Conservation (phyloP, 1,140 invertebrate genomes). For the Polypedilum pembai region DNA sequence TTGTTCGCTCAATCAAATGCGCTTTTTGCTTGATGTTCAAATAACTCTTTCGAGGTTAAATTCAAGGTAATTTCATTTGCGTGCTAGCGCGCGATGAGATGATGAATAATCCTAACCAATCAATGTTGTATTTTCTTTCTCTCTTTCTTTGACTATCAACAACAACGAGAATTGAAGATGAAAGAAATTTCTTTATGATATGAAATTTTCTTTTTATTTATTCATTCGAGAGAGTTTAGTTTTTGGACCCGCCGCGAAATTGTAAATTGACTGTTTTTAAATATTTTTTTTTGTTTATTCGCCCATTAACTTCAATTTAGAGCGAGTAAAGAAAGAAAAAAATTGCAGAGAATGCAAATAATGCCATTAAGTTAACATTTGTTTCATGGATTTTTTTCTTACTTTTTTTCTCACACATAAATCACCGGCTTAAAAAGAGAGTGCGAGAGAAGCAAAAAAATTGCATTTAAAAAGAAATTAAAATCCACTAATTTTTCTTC, state of each 20-base stretch:
- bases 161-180: not conserved
- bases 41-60: not conserved
- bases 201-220: not conserved
- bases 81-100: not conserved
- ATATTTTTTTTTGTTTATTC: not conserved
- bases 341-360: conserved; percentile 26
- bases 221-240: not conserved
- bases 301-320: not conserved
- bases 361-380: conserved; percentile 24
- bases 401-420: conserved; percentile 25
- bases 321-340: not conserved
- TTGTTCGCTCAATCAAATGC: not conserved
- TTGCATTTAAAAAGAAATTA: conserved; percentile 27
- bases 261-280: not conserved
- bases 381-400: not conserved
- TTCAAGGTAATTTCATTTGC: conserved; percentile 2
- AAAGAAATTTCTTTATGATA: not conserved
- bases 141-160: not conserved
- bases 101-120: not conserved
- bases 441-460: not conserved
- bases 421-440: not conserved
- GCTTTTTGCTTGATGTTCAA: too few species aligned
- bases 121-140: not conserved
- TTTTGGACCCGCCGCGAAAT: conserved; percentile 1
- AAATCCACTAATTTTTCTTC: not conserved